A percentile compares a stretch with the other conserved stretches of the same genome.
phyloP scores from a whole-genome alignment of 2,113 vertebrate genomes.

The Mellivora capensis region DNA sequence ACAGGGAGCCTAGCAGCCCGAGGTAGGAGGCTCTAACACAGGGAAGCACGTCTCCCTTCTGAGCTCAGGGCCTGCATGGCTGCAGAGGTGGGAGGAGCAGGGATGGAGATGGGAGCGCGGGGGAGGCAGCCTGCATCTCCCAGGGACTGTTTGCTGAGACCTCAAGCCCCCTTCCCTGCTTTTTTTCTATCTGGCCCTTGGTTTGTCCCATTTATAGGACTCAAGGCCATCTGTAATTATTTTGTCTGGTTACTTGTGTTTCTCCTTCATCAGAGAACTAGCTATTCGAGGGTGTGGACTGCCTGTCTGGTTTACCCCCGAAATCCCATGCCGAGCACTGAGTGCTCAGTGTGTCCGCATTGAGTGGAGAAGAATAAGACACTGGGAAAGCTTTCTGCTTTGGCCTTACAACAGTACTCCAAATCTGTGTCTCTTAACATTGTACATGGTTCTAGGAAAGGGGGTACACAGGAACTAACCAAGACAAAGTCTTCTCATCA shows the following conservation, averaged over 20 bases:
- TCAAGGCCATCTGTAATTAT: not conserved
- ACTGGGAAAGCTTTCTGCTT: not conserved
- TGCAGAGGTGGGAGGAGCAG: not conserved
- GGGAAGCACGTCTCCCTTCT: not conserved
- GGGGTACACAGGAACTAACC: not conserved
- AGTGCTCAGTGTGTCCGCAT: not conserved
- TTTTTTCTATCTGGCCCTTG: not conserved
- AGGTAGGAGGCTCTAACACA: not conserved
- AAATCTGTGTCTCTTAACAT: not conserved
- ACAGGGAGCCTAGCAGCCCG: not conserved
- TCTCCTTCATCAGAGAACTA: not conserved
- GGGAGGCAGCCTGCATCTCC: not conserved
- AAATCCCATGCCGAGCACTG: not conserved
- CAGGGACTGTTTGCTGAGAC: not conserved
- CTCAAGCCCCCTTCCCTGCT: not conserved
- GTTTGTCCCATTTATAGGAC: not conserved
- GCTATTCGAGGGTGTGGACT: not conserved
- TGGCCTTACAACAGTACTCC: not conserved
- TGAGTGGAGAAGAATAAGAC: not conserved
- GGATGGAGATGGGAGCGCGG: accelerated
- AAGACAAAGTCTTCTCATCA: not conserved
- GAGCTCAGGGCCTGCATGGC: not conserved
- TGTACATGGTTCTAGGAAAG: not conserved
- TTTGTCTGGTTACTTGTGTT: not conserved
- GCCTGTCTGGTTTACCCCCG: too few relatives aligned